Evolutionary conservation across 2,797 vertebrate genomes (phyloP), one percentile per base, ranked within the genome.

Genomic region (Macropus fuliginosus): DNA sequence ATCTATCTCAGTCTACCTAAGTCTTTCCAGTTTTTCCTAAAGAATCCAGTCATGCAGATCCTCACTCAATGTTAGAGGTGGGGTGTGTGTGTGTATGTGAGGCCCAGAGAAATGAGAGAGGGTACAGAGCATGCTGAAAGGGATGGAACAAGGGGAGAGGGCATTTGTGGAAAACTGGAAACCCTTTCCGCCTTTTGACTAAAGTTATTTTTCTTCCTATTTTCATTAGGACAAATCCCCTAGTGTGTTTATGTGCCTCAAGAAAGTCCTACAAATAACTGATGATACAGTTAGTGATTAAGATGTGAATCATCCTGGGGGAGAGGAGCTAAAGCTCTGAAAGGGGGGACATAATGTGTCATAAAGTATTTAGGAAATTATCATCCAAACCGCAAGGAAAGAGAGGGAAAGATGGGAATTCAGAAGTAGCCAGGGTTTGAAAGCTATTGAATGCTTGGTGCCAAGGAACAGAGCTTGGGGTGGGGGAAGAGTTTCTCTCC

Each of bases 351-450:
- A 95, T 94, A 95, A 98, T 92, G 97, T 97, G 97, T 96, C n/a
- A 56, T 97, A 95, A 97, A 97, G 96, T 97, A 97, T 97, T 96
- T 98, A 97, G 96, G 96, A 95, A 97, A 96, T 94, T 96, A 91
- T 95, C 54, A 9, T 97, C 98, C 97, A 98, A 97, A 93, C 98
- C 97, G 93, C 98, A 98, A 96, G 97, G 97, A 97, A 96, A 95
- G 95, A 97, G 90, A 92, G 94, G 21, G 91, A 90, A 96, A 96
- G 96, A 97, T 91, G 97, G 96, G 96, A 97, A 97, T 97, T 34
- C 87, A 92, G 91, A 93, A 95, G 97, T 74, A 97, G 98, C 97
- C 97, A 98, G 98, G 90, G 95, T 94, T 97, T 97, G 97, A 98
- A 98, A 98, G 97, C 97, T 97, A 94, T 97, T 98, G 97, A 97